phyloP scores from a whole-genome alignment of 1,140 invertebrate genomes.

The Chironomus striatipennis region DNA sequence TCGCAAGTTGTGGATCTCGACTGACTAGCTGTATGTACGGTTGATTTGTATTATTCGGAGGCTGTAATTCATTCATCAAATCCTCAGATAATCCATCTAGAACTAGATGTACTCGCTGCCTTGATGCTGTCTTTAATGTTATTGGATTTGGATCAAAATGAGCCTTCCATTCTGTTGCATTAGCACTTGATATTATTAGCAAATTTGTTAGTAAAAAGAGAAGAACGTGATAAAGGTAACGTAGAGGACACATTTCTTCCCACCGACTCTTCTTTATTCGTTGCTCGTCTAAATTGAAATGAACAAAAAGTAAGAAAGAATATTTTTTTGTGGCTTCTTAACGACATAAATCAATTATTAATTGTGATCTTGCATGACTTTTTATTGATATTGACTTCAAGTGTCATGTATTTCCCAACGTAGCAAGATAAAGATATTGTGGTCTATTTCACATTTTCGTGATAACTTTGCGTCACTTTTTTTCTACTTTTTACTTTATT shows the following conservation, averaged over 20 bases:
- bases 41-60: background rate
- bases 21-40: background rate
- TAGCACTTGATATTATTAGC: background rate
- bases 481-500: too few relatives aligned
- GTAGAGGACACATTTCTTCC: background rate
- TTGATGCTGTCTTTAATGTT: background rate
- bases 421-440: background rate
- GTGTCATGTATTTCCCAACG: background rate
- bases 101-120: background rate
- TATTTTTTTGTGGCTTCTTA: background rate
- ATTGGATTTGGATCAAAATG: slow-evolving; percentile 16
- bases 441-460: background rate
- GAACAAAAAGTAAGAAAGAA: slow-evolving; percentile 5
- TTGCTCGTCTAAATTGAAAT: background rate
- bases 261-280: background rate
- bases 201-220: background rate
- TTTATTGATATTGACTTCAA: background rate
- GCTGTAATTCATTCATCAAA: background rate
- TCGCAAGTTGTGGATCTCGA: background rate
- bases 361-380: background rate
- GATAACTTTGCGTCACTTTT: background rate
- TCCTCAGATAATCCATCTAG: background rate
- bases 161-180: background rate
- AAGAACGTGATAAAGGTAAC: slow-evolving; percentile 12
- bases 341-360: background rate